These are phyloP conservation scores for Tridacna crocea DNA, from an alignment of 2,888 invertebrate genomes.

Conservation along the genomic window DNA sequence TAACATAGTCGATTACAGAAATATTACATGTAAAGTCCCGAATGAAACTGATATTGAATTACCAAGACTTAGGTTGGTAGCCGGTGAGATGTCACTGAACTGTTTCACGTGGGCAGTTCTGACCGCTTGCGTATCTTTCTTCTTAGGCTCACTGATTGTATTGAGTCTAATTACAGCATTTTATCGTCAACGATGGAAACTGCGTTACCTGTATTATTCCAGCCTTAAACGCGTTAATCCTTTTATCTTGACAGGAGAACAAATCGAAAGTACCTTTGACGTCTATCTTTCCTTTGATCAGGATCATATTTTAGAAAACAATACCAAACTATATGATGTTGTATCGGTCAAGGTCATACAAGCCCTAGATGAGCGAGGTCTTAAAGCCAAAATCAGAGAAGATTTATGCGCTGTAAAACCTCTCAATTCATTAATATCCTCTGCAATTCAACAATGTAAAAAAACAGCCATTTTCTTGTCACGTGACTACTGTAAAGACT, in stretches of 20 bases:
- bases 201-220: constrained; percentile 40
- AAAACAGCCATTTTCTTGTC: constrained; percentile 46
- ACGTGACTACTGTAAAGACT: constrained; percentile 34
- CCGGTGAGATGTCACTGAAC: constrained; percentile 13
- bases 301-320: constrained; percentile 6
- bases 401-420: constrained; percentile 24
- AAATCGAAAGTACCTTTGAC: constrained; percentile 12
- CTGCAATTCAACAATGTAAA: constrained; percentile 21
- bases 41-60: constrained; percentile 16
- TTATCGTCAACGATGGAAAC: constrained; percentile 46
- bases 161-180: constrained; percentile 24
- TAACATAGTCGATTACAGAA: neutral
- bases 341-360: constrained; percentile 18
- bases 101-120: constrained; percentile 38
- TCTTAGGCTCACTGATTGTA: constrained; percentile 16
- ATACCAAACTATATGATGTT: neutral
- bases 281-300: constrained; percentile 45
- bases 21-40: constrained; percentile 5
- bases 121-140: constrained; percentile 25
- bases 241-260: constrained; percentile 17
- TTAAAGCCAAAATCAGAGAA: constrained; percentile 27
- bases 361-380: constrained; percentile 3
- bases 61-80: neutral
- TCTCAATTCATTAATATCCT: constrained; percentile 31
- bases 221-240: constrained; percentile 38